Base-by-base conservation (phyloP, 2,113 vertebrate genomes). In the Eira barbara region DNA sequence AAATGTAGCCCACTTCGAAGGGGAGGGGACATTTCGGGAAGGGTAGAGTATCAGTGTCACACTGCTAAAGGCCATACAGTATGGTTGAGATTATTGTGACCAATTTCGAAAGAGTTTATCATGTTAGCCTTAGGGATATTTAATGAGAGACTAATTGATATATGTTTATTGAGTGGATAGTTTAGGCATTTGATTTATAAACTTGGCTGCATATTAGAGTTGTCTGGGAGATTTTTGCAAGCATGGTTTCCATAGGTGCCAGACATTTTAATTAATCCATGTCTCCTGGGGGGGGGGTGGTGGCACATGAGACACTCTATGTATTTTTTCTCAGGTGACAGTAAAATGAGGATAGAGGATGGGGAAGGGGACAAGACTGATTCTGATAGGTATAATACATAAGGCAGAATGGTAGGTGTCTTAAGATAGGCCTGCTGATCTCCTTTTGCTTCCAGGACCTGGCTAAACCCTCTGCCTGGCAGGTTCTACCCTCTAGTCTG, bases 181-280 rank as follows among this genome's bases (percentile, higher is more conserved):
- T 92, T 89, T 95, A 89, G 39, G 9, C 49, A 25, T 85, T 34
- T 86, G 52, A 80, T 91, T 91, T 91, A 94, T 10, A 82, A 39
- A 61, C 61, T 67, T 91, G 59, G 36, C 76, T 88, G 42, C 23
- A 9, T 61, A 42, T 84, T 2, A 73, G 59, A 65, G 63, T 95
- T 57, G 73, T 31, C 31, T 96, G 86, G 59, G 67, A 90, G 52
- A 34, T 91, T 96, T 97, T 93, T 89, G 91, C 2, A 89, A 91
- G 76, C 73, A 39, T 76, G 39, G 52, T 61, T 73, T 94, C 69
- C 42, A 76, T 94, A 39, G 91, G 88, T 73, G 65, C 34, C 52
- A 78, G 59, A 92, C 86, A 1, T 4, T 20, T 96, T 74, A 95
- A 42, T 97, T 27, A 76, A 47, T 6, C 52, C 52, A 55, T 8